Evolutionary conservation across 2,888 invertebrate genomes (phyloP), one percentile per base, ranked within the genome.

Genomic region (Pemphredon lugubris): DNA sequence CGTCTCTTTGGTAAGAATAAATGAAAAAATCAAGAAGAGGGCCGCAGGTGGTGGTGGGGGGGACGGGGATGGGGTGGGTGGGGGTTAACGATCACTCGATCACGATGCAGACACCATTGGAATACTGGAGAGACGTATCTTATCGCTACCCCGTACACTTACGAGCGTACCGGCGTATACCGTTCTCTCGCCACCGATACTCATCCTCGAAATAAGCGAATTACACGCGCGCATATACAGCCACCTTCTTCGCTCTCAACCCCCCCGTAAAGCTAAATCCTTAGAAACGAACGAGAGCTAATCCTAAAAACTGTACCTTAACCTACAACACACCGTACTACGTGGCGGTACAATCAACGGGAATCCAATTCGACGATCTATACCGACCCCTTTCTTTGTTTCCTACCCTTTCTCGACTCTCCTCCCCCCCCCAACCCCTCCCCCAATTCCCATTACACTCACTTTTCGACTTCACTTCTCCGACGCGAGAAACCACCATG

Each of bases 121-220:
- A 88, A 88, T 87, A 87, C 83, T 84, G 86, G 84, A 86, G 84
- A 78, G 79, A n/a, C n/a, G n/a, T n/a, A 78, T 78, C 75, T 74
- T 69, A 67, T 53, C 64, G 50, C 71, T 79, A 74, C 54, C 44
- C 34, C 45, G 55, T 58, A 67, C 48, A 58, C n/a, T n/a, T n/a
- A n/a, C n/a, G n/a, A n/a, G 44, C 47, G 65, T 45, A 59, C 55
- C 39, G 50, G n/a, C n/a, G n/a, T n/a, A n/a, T 30, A 16, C 23
- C 39, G 20, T 59, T 63, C 20, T 20, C 26, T 30, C 39, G 20
- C 59, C 23, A n/a, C 48, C 50, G n/a, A 34, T 42, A 39, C 20
- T 26, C 34, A 21, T 45, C 11, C 21, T 20, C 26, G 26, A 44
- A 37, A n/a, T n/a, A n/a, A n/a, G 16, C 53, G 20, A 58, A 34